Conservation (phyloP, 2,888 invertebrate species). For the Trichopria drosophilae region DNA sequence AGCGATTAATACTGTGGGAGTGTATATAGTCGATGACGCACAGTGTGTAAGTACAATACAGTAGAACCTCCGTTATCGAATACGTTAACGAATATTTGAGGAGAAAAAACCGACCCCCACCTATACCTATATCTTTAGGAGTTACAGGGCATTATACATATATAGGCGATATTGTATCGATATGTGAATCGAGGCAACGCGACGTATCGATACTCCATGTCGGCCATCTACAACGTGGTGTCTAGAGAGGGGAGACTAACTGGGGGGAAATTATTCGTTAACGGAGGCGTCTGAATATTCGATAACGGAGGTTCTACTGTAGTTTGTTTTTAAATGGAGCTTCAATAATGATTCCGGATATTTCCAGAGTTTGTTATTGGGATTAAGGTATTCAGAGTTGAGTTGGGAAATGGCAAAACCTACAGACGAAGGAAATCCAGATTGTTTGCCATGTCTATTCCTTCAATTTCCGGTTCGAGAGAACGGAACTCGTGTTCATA, state of each 20-base stretch:
- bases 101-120: no score
- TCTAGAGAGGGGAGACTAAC: no score
- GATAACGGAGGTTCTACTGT: no score
- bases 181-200: no score
- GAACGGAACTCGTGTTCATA: slow-evolving; percentile 76
- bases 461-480: slow-evolving; percentile 84
- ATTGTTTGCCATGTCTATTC: slow-evolving; percentile 89
- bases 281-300: no score
- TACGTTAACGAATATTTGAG: no score
- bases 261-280: slow-evolving; percentile 2
- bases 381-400: slow-evolving; percentile 84
- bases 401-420: slow-evolving; percentile 92
- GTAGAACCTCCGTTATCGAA: no score
- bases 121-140: no score
- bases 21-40: slow-evolving; percentile 82
- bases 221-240: no score
- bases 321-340: neutral
- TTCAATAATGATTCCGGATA: neutral
- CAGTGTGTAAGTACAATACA: slow-evolving; percentile 72
- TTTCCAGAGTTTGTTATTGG: slow-evolving; percentile 76
- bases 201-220: no score
- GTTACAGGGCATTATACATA: no score
- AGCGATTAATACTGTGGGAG: slow-evolving; percentile 82
- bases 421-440: slow-evolving; percentile 79
- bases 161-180: no score